Evolutionary conservation across 2,797 vertebrate genomes (phyloP), one percentile per base, ranked within the genome.

Genomic region (Discoglossus pictus): DNA sequence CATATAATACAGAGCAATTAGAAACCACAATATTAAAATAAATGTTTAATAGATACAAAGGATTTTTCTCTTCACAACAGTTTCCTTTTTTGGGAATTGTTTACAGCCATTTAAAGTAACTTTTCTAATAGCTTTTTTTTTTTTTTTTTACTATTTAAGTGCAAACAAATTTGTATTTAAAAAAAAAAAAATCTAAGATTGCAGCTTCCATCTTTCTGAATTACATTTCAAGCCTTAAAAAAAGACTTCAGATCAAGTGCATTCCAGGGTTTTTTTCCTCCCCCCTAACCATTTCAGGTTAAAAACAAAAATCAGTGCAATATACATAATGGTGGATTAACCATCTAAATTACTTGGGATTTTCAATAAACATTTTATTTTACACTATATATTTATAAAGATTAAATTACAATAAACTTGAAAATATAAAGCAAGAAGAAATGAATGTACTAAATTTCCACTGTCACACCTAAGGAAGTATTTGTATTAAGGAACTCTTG

Each of bases 1-100:
- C 87, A 92, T 91, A 93, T 88, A 81, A 90, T 92, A 95, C 93
- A 95, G 87, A 93, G 89, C 89, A 84, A 90, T 88, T 87, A 90
- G 87, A 93, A 94, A 93, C 89, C 88, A 90, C 76, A 90, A 92
- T 93, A 93, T 92, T 93, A 94, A 95, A 95, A 95, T 94, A 94
- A 93, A 94, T 86, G 92, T 89, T 94, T 89, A 91, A 93, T 93
- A 93, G 91, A 91, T 93, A 92, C 84, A 92, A 93, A 91, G 87
- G 84, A 86, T 78, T 36, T 86, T 89, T 85, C 83, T 88, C 77
- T 86, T 87, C 84, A 86, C 82, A 86, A 90, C 88, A 91, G 83
- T 85, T 82, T 84, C 72, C 85, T 71, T 51, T 47, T 8, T 23
- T 87, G 80, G 80, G 89, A 90, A 82, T 87, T 82, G 80, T 75